Conservation (phyloP, 1,140 invertebrate genomes). For the Oscheius sp. region DNA sequence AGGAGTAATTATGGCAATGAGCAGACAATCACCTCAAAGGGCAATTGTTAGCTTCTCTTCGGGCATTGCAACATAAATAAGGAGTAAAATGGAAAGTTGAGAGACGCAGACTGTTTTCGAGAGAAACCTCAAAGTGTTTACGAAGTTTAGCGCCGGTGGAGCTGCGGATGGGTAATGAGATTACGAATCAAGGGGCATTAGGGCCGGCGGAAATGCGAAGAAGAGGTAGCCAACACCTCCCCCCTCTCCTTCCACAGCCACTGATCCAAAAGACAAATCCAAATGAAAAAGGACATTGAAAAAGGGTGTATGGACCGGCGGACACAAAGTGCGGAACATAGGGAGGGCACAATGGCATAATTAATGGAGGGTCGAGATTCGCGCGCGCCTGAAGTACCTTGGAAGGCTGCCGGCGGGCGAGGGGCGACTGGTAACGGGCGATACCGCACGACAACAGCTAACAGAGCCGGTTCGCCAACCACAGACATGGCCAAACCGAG, state of each 20-base stretch:
- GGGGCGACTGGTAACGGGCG: background rate
- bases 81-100: too few species aligned
- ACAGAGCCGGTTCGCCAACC: conserved; percentile 6
- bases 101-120: too few species aligned
- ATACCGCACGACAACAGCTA: conserved; percentile 6
- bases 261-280: too few species aligned
- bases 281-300: too few species aligned
- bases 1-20: too few species aligned
- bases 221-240: background rate
- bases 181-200: conserved; percentile 6
- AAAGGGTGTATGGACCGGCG: background rate
- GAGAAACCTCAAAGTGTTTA: too few species aligned
- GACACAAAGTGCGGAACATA: conserved; percentile 1
- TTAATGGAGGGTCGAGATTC: background rate
- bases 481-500: background rate
- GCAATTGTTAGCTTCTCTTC: too few species aligned
- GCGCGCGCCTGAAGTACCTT: background rate
- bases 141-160: too few species aligned
- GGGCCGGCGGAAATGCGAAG: background rate
- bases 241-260: too few species aligned
- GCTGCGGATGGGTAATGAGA: conserved; percentile 1
- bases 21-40: too few species aligned
- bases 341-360: conserved; percentile 11
- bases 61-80: too few species aligned
- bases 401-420: background rate